Percentiles rank a stretch among this genome's conserved stretches.
These are phyloP conservation scores for Pipistrellus kuhlii DNA, from an alignment of 2,797 vertebrate genomes.

Conservation along the genomic window DNA sequence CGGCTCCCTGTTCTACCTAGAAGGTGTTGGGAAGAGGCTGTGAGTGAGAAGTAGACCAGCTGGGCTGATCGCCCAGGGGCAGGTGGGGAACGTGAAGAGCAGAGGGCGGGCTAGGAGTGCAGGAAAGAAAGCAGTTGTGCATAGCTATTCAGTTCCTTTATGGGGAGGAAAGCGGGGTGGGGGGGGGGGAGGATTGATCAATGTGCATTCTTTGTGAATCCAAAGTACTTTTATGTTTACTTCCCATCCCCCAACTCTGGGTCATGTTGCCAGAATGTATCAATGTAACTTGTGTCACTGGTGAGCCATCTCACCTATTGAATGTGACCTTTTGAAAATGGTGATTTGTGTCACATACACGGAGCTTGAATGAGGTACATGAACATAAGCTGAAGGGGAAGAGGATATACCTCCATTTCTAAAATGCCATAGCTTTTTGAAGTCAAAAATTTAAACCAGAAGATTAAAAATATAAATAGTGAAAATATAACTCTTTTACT, in stretches of 20 bases:
- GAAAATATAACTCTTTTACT: background rate
- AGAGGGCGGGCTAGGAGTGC: background rate
- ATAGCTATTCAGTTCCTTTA: background rate
- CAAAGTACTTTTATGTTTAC: background rate
- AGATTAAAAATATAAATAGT: constrained; percentile 37
- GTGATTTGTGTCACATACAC: background rate
- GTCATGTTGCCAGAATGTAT: background rate
- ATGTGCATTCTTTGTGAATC: background rate
- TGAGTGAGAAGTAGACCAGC: background rate
- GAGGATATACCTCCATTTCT: constrained; percentile 21
- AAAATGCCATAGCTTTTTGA: constrained; percentile 38
- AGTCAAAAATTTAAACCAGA: constrained; percentile 60
- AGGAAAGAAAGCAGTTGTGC: background rate
- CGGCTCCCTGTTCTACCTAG: background rate
- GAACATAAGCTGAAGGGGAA: background rate
- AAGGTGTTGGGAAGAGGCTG: background rate
- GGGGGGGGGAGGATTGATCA: background rate
- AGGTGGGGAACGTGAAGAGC: background rate
- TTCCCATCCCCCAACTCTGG: background rate
- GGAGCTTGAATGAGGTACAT: background rate
- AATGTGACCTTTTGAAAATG: constrained; percentile 42
- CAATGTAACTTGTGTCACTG: background rate
- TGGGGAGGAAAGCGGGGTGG: fast-evolving
- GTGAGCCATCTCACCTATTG: background rate
- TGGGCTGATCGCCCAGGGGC: background rate